These are phyloP conservation scores for Meloidogyne chitwoodi DNA, from an alignment of 1,140 invertebrate species.

Conservation along the genomic window DNA sequence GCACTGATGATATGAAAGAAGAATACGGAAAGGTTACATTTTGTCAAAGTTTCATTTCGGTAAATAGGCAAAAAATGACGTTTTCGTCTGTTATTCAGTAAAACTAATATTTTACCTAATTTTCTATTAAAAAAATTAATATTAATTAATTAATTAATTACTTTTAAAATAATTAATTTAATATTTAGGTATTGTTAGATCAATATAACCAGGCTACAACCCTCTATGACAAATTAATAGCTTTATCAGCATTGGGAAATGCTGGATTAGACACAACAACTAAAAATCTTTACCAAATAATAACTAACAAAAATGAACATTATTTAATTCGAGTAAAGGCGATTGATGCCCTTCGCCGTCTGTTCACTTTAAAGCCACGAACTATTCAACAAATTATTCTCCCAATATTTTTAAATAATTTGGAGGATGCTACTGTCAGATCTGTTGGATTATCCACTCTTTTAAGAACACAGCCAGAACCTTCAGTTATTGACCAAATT, in stretches of 20 bases:
- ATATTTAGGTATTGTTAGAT: constrained; percentile 30
- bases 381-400: constrained; percentile 50
- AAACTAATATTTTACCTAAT: too few species aligned
- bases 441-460: constrained; percentile 45
- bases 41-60: neutral
- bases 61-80: neutral
- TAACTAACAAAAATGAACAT: constrained; percentile 31
- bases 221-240: constrained; percentile 49
- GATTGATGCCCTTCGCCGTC: constrained; percentile 48
- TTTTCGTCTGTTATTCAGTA: too few species aligned
- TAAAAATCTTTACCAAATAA: constrained; percentile 46
- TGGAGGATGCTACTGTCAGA: constrained; percentile 42
- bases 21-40: constrained; percentile 36
- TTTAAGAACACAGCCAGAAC: constrained; percentile 42
- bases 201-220: constrained; percentile 25
- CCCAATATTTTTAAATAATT: constrained; percentile 50
- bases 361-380: constrained; percentile 39
- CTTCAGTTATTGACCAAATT: constrained; percentile 48
- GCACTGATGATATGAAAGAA: constrained; percentile 40
- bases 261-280: constrained; percentile 50
- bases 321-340: constrained; percentile 45
- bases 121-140: too few species aligned
- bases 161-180: neutral
- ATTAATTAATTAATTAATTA: too few species aligned
- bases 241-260: constrained; percentile 47